Evolutionary conservation across 2,797 vertebrate species (phyloP).

Genomic region (Tympanoctomys barrerae): DNA sequence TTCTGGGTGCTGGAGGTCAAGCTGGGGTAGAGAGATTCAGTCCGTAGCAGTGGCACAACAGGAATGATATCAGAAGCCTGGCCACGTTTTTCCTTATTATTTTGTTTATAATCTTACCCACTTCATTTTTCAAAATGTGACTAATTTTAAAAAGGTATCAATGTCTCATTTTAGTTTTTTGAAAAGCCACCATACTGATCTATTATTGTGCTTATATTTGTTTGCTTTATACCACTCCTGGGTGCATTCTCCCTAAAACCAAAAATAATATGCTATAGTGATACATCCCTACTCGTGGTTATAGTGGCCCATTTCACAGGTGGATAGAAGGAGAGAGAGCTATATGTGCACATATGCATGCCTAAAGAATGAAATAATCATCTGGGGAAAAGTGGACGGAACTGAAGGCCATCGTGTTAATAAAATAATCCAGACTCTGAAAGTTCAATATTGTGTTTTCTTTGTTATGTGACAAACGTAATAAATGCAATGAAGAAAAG

Average conservation of each 20-base stretch:
- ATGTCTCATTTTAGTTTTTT: neutral
- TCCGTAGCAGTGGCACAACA: neutral
- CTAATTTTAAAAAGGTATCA: neutral
- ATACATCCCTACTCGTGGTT: neutral
- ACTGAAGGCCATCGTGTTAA: neutral
- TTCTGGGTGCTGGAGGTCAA: neutral
- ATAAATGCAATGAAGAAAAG: neutral
- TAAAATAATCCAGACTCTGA: neutral
- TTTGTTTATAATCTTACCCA: neutral
- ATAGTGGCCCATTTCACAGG: neutral
- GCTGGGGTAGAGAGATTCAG: neutral
- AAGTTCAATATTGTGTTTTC: neutral
- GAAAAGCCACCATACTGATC: neutral
- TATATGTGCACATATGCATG: neutral
- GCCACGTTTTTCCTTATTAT: neutral
- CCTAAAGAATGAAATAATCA: neutral
- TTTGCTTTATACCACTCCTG: neutral
- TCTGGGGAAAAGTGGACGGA: neutral
- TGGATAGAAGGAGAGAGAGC: neutral
- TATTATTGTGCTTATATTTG: neutral
- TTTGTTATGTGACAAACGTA: neutral
- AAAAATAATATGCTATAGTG: neutral
- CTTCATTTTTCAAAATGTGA: neutral
- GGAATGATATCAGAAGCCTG: neutral
- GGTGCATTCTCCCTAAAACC: neutral